Base-by-base conservation (phyloP, 2,888 invertebrate species). In the Dryomyza anilis region DNA sequence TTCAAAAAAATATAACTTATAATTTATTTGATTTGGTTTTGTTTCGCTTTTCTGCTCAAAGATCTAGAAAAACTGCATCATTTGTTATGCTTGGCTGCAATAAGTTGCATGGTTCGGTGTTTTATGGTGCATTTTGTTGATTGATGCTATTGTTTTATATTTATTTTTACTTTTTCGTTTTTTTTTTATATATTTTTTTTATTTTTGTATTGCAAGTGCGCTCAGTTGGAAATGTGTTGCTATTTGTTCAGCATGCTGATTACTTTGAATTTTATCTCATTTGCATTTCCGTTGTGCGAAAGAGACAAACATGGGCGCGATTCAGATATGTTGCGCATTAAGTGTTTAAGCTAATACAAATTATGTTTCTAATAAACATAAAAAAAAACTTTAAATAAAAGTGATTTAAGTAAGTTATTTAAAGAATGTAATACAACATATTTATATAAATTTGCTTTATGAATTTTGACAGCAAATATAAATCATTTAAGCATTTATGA, bases 91-190 rank as follows among this genome's bases (percentile, higher is more conserved):
- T 27, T 55, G 55, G 55, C 19, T 55, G 55, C 55, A 36, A 23
- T 19, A 55, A 55, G 21, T 55, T 55, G 55, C 55, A 55, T 55
- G 55, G 23, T 36, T 21, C 36, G 33, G 36, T n/a, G 36, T 55
- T n/a, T 55, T 55, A 55, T 55, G 36, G 14, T 55, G 36, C 14
- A 55, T 55, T 55, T 36, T 55, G 55, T 55, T 55, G 55, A 55
- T 55, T 55, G 55, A 36, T 55, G 55, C 55, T 55, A 36, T 33
- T 43, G 23, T 8, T 7, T 23, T 3, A 25, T 12, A 3, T 33
- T 33, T 55, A 36, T 21, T 19, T 14, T 33, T 55, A 21, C 36
- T 36, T 16, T 55, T 33, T 33, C 10, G 16, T 8, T 10, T 55
- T 55, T 55, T 55, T n/a, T 36, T 14, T 25, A 48, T 2, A 8